Conservation (phyloP, 2,888 invertebrate species). For the Vannuccia rotundouncinata region DNA sequence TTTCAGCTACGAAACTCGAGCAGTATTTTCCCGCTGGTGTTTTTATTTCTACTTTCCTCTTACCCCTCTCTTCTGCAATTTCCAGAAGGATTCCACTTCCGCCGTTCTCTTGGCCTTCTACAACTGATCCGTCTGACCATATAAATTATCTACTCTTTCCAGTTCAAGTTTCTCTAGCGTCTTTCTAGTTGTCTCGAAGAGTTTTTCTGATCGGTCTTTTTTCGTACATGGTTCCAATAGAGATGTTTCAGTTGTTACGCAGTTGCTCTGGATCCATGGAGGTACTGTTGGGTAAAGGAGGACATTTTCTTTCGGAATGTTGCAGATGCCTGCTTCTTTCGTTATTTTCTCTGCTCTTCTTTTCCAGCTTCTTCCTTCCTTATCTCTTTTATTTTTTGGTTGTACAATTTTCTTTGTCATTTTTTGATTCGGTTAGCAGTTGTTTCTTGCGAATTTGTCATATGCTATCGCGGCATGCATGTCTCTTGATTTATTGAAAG, state of each 20-base stretch:
- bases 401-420: neutral
- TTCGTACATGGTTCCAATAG: neutral
- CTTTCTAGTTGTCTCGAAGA: neutral
- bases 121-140: too few relatives aligned
- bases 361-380: neutral
- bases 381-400: neutral
- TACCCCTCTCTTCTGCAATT: too few relatives aligned
- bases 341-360: neutral
- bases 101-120: too few relatives aligned
- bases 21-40: too few relatives aligned
- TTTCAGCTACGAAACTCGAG: too few relatives aligned
- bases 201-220: neutral
- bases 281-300: neutral
- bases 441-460: neutral
- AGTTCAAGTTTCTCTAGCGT: neutral
- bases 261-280: neutral
- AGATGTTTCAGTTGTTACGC: neutral
- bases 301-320: neutral
- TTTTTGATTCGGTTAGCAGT: neutral
- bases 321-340: neutral
- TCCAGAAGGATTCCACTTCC: too few relatives aligned
- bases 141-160: too few relatives aligned
- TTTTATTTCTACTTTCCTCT: too few relatives aligned
- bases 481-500: neutral
- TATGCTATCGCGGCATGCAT: neutral